These are phyloP conservation scores for Asteroscopus sphinx DNA, from an alignment of 2,888 invertebrate species.

Conservation along the genomic window DNA sequence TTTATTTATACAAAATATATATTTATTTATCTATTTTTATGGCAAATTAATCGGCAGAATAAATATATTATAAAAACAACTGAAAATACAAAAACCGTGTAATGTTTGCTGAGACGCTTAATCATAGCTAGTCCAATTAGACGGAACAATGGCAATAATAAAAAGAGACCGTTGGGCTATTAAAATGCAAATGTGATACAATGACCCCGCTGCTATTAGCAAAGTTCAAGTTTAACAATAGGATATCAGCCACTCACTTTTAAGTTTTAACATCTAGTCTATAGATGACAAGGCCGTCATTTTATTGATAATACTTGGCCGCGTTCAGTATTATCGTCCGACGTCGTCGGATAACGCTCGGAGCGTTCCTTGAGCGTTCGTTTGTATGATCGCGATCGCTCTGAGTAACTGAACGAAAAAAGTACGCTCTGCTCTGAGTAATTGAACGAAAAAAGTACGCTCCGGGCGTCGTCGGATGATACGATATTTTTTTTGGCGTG, in stretches of 20 bases:
- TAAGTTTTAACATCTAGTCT: conserved; percentile 40
- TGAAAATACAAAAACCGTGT: conserved; percentile 7
- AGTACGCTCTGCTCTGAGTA: too few relatives aligned
- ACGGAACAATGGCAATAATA: conserved; percentile 62
- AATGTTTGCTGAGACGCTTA: conserved; percentile 29
- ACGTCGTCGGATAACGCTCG: too few relatives aligned
- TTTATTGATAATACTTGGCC: conserved; percentile 19
- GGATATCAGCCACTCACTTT: conserved; percentile 62
- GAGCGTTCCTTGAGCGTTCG: too few relatives aligned
- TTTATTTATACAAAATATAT: neutral
- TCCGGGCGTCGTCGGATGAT: too few relatives aligned
- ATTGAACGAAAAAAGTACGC: too few relatives aligned
- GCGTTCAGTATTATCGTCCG: too few relatives aligned
- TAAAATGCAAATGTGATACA: conserved; percentile 67
- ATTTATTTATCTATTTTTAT: too few relatives aligned
- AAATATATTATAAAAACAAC: conserved; percentile 4
- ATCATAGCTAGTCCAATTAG: conserved; percentile 38
- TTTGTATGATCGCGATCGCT: too few relatives aligned
- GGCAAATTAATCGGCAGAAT: neutral
- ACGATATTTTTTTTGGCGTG: neutral
- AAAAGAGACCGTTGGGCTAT: conserved; percentile 53
- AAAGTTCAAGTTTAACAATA: conserved; percentile 73
- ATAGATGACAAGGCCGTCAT: conserved; percentile 52
- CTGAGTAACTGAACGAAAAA: too few relatives aligned
- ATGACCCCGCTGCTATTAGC: conserved; percentile 62